These are phyloP conservation scores for Percopsis transmontana DNA, from an alignment of 2,113 vertebrate genomes.

Conservation along the genomic window DNA sequence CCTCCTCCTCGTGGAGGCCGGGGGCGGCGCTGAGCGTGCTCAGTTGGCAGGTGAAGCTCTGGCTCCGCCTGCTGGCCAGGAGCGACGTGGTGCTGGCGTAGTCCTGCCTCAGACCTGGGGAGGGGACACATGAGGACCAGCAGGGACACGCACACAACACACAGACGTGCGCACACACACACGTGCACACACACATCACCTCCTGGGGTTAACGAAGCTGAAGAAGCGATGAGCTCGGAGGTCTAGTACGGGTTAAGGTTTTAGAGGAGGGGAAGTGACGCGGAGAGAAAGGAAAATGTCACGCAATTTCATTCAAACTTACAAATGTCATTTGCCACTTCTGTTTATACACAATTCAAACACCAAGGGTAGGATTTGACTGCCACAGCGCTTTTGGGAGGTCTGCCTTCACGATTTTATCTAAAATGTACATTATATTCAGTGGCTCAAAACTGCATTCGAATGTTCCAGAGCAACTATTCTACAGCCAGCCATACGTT, in stretches of 20 bases:
- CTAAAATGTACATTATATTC: too few relatives aligned
- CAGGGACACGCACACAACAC: conserved; percentile 8
- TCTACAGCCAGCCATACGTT: too few relatives aligned
- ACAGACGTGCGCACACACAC: neutral
- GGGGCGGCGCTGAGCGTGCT: conserved; percentile 81
- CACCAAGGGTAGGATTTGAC: too few relatives aligned
- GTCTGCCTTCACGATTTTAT: too few relatives aligned
- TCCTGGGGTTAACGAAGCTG: conserved; percentile 73
- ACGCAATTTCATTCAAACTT: too few relatives aligned
- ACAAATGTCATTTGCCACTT: too few relatives aligned
- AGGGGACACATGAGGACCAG: conserved; percentile 47
- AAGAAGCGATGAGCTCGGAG: conserved; percentile 75
- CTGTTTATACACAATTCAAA: too few relatives aligned
- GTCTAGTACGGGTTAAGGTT: conserved; percentile 60
- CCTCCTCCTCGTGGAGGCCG: conserved; percentile 84
- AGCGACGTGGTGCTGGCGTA: conserved; percentile 85
- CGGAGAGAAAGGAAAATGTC: neutral
- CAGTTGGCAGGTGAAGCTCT: conserved; percentile 79
- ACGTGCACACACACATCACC: conserved; percentile 36
- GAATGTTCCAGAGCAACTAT: too few relatives aligned
- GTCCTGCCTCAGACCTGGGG: conserved; percentile 91
- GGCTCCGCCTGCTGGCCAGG: conserved; percentile 82
- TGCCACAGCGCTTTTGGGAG: too few relatives aligned
- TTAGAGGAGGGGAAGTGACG: conserved; percentile 44
- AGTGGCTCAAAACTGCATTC: too few relatives aligned